Conservation (phyloP, 2,888 invertebrate species). For the Troglohyphantes excavatus region DNA sequence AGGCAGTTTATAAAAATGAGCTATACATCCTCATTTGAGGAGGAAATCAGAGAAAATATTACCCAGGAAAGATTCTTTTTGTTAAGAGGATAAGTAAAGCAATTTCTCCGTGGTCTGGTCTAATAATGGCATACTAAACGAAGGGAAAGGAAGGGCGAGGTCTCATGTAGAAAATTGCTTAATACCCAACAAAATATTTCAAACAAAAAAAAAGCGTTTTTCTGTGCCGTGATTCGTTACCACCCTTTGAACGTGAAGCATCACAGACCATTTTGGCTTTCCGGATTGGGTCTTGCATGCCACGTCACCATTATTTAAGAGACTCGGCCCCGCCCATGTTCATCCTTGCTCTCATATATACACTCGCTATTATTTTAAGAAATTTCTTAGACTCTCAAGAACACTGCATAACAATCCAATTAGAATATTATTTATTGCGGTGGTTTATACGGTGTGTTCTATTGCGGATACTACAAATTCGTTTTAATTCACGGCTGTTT, state of each 20-base stretch:
- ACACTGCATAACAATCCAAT: not conserved
- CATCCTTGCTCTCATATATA: not conserved
- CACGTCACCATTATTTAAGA: conserved; percentile 56
- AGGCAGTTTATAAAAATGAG: too few relatives aligned
- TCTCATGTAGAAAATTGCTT: conserved; percentile 62
- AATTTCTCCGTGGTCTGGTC: conserved; percentile 32
- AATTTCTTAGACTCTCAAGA: not conserved
- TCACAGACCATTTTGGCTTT: not conserved
- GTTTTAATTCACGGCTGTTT: too few relatives aligned
- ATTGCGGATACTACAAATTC: too few relatives aligned
- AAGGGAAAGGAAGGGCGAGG: conserved; percentile 69
- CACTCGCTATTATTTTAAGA: not conserved
- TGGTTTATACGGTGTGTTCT: not conserved
- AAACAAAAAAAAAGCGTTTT: conserved; percentile 38
- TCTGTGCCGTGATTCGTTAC: conserved; percentile 40
- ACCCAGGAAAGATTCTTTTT: conserved; percentile 9
- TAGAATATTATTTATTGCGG: not conserved
- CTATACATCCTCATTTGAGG: not conserved
- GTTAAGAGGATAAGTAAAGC: not conserved
- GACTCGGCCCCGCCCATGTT: conserved; percentile 45
- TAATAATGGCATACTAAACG: conserved; percentile 48
- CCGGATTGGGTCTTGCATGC: conserved; percentile 59
- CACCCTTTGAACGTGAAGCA: conserved; percentile 48
- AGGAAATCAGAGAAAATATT: not conserved
- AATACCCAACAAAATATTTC: conserved; percentile 68